Base-by-base conservation (phyloP, 1,140 invertebrate species). In the Pogonognathellus flavescens region DNA sequence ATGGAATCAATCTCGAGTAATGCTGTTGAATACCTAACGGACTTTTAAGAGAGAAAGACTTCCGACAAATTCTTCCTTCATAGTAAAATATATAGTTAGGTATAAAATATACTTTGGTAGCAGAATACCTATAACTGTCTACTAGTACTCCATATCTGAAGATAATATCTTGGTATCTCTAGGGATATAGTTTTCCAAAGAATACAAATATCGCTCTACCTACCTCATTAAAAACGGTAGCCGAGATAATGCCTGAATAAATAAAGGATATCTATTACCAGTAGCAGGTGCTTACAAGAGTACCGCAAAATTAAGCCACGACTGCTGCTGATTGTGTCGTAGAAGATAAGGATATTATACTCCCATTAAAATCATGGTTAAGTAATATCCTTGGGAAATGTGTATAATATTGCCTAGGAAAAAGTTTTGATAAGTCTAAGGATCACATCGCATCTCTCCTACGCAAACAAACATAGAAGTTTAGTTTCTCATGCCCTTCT, bases 351-450 rank as follows among this genome's bases (percentile, higher is more conserved):
- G 16, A 55, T 16, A 55, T 25, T 14, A 25, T 25, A 25, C 18
- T 22, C 18, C 18, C 20, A 60, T 60, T 20, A 8, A 20, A 31
- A 13, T 66, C 22, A 66, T 66, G 62, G 25, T 14, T 66, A 25
- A 14, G 14, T 14, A 66, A 20, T 13, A 66, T 25, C 62, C 25
- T 25, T 66, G 62, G 62, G 62, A 66, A 66, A 66, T 66, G 62
- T 25, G 31, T 41, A 41, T 41, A 41, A 41, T 41, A 41, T 41
- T 41, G 25, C 62, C 22, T 14, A 66, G 20, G 25, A 31, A 66
- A 66, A 66, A 66, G 22, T 66, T 66, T 66, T 66, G 22, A 66
- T 66, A 66, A 25, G 22, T 66, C 31, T 41, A 41, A 66, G 20
- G 20, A 20, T 18, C 59, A n/a, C 18, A 66, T 25, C 25, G 9